These are phyloP conservation scores for Halictus rubicundus DNA, from an alignment of 1,140 invertebrate species.

Conservation along the genomic window DNA sequence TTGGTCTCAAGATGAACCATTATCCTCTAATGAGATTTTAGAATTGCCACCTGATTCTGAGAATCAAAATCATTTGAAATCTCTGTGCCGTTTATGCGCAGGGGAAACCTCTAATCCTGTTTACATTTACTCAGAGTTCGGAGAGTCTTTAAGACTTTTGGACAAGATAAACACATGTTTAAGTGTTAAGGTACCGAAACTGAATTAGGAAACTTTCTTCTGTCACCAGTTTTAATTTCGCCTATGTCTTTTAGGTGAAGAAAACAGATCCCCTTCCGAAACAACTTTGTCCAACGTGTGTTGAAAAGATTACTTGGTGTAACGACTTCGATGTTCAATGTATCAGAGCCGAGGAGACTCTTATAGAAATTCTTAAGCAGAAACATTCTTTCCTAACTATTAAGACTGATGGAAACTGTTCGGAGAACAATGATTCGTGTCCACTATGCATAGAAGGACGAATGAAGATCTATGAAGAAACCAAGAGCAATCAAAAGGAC, in stretches of 20 bases:
- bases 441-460: slow-evolving; percentile 63
- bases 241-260: slow-evolving; percentile 48
- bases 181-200: slow-evolving; percentile 62
- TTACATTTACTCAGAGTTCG: slow-evolving; percentile 67
- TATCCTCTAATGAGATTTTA: slow-evolving; percentile 62
- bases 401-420: slow-evolving; percentile 9
- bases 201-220: neutral
- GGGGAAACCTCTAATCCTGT: slow-evolving; percentile 60
- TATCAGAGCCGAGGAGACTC: slow-evolving; percentile 63
- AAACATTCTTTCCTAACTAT: slow-evolving; percentile 36
- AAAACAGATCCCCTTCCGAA: slow-evolving; percentile 67
- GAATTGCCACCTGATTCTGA: slow-evolving; percentile 31
- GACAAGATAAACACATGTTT: slow-evolving; percentile 68
- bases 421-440: slow-evolving; percentile 52
- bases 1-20: slow-evolving; percentile 65
- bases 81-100: slow-evolving; percentile 64
- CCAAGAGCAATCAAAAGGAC: slow-evolving; percentile 18
- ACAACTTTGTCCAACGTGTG: slow-evolving; percentile 61
- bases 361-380: slow-evolving; percentile 56
- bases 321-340: slow-evolving; percentile 63
- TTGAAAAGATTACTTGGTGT: slow-evolving; percentile 67
- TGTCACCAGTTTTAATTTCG: neutral
- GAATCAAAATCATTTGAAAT: slow-evolving; percentile 34
- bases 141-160: slow-evolving; percentile 64
- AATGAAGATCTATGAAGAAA: slow-evolving; percentile 48